A percentile compares a stretch with the other conserved stretches of the same genome.
Conservation (phyloP, 2,888 invertebrate genomes). For the Dynastes grantii region DNA sequence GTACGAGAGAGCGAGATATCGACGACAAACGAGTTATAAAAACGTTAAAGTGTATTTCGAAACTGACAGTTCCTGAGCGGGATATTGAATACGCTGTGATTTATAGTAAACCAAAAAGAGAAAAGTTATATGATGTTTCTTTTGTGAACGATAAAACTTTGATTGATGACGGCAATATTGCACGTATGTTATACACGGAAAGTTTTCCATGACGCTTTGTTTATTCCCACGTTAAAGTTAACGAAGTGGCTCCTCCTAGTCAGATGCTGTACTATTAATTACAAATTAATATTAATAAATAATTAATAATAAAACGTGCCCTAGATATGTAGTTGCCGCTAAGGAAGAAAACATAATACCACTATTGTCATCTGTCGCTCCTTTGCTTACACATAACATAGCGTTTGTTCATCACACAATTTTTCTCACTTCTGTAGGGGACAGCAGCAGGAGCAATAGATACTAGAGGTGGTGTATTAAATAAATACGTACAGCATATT, state of each 20-base stretch:
- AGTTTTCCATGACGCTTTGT: conserved; percentile 1
- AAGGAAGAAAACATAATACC: no score
- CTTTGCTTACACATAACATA: no score
- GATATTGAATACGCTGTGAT: conserved; percentile 28
- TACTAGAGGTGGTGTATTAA: no score
- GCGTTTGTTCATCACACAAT: no score
- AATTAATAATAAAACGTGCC: no score
- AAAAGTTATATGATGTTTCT: conserved; percentile 24
- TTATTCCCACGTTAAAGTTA: background rate
- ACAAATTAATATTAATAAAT: no score
- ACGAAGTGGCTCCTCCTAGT: background rate
- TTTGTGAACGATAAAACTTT: conserved; percentile 28
- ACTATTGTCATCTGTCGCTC: no score
- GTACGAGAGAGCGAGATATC: background rate
- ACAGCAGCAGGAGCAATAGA: no score
- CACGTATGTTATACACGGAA: conserved; percentile 10
- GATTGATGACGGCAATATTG: conserved; percentile 33
- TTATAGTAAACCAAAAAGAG: conserved; percentile 22
- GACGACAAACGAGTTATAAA: conserved; percentile 7
- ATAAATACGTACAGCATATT: no score
- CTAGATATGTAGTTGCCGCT: no score
- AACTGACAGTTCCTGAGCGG: conserved; percentile 12
- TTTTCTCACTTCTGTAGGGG: no score
- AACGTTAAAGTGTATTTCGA: conserved; percentile 11
- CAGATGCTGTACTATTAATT: no score